Evolutionary conservation across 2,113 vertebrate species (phyloP), one percentile per base, ranked within the genome.

Genomic region (Hyla sarda): DNA sequence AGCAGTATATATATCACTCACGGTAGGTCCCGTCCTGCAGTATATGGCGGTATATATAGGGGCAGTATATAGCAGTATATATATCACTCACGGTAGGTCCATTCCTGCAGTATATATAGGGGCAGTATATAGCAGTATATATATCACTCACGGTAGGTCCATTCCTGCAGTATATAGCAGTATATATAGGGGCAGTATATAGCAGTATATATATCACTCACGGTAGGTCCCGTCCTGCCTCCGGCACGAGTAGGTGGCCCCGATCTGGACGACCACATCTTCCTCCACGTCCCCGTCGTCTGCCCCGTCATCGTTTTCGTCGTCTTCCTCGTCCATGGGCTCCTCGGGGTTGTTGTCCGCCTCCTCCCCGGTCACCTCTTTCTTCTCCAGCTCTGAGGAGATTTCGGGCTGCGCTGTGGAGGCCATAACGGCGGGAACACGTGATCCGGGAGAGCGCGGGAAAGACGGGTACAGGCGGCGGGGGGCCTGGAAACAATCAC

Each of bases 191-290:
- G 30, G 17, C 3, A 8, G 21, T n/a, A 58, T 58, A 41, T 8
- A n/a, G n/a, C n/a, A n/a, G n/a, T n/a, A 41, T 41, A 41, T 41
- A 41, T 41, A 19, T 2, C 16, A 80, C 84, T 86, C 48, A 86
- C 84, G 84, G 34, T 21, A 69, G 32, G 14, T n/a, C 2, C 75
- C 84, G 65, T 86, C 84, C 32, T 23, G 21, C n/a, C 84, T 72
- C 62, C 54, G 71, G 34, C 84, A 86, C 6, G 84, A 69, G 62
- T 86, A 86, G 0, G 76, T 80, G 76, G 32, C 52, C n/a, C 84
- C 84, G 32, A 86, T 14, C 23, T 80, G 16, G 0, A 86, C 84
- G 30, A 72, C n/a, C 16, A 72, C 23, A n/a, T 80, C 84, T 52
- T 86, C 84, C 4, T 85, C 75, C 12, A 69, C 84, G 17, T 69